Conservation (phyloP, 2,888 invertebrate genomes). For the Melipona beecheii region DNA sequence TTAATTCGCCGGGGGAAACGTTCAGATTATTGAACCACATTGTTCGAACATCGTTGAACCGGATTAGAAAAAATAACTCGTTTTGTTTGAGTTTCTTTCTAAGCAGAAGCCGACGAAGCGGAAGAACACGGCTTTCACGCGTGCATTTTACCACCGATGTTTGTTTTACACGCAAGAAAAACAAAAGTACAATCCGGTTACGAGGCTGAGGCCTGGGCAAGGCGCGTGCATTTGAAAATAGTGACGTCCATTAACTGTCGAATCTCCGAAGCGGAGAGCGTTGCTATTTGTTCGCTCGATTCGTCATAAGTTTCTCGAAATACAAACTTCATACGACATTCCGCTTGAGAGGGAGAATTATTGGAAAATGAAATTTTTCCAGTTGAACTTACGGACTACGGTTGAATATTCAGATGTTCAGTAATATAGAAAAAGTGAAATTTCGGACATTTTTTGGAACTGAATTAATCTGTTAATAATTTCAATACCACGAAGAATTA, state of each 20-base stretch:
- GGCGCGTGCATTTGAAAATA: constrained; percentile 28
- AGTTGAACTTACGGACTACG: no score
- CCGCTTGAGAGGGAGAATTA: not conserved
- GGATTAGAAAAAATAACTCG: constrained; percentile 1
- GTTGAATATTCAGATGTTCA: no score
- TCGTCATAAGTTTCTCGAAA: not conserved
- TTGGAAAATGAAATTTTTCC: no score
- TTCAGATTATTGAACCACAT: not conserved
- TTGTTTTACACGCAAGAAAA: constrained; percentile 11
- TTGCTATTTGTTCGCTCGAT: not conserved
- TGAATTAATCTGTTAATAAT: no score
- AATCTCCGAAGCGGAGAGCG: not conserved
- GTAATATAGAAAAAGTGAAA: no score
- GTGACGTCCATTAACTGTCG: constrained; percentile 32
- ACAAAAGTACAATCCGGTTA: not conserved
- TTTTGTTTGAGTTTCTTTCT: not conserved
- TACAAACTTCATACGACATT: not conserved
- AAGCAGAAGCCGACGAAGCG: not conserved
- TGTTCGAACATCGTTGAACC: not conserved
- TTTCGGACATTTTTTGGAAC: no score
- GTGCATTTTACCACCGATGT: constrained; percentile 6
- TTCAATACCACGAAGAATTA: no score
- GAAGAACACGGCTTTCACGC: not conserved
- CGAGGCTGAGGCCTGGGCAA: not conserved
- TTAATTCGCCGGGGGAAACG: not conserved